These are phyloP conservation scores for Apeira syringaria DNA, from an alignment of 2,888 invertebrate genomes.

Conservation along the genomic window DNA sequence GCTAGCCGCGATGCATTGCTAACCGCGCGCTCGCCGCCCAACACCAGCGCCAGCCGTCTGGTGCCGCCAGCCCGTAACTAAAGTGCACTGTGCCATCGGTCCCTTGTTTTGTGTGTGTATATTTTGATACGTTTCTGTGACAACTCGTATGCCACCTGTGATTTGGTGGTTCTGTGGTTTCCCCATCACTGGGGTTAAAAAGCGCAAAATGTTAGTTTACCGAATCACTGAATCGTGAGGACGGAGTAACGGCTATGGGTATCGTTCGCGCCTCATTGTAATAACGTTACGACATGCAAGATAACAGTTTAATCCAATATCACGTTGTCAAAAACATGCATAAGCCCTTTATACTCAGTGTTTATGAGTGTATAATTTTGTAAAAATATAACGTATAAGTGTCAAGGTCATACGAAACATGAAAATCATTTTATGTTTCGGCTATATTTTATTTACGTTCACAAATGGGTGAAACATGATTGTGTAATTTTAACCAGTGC, in stretches of 20 bases:
- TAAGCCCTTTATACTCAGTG: slow-evolving; percentile 62
- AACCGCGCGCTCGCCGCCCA: slow-evolving; percentile 37
- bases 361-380: slow-evolving; percentile 42
- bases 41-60: slow-evolving; percentile 11
- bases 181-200: slow-evolving; percentile 33
- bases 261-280: slow-evolving; percentile 53
- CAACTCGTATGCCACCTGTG: slow-evolving; percentile 36
- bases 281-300: slow-evolving; percentile 64
- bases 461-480: slow-evolving; percentile 14
- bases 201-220: slow-evolving; percentile 53
- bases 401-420: slow-evolving; percentile 52
- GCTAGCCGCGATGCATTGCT: slow-evolving; percentile 70
- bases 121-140: slow-evolving; percentile 44
- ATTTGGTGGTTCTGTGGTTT: no score
- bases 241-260: slow-evolving; percentile 38
- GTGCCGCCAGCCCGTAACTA: slow-evolving; percentile 22
- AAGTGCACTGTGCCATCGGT: slow-evolving; percentile 65
- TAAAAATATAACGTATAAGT: slow-evolving; percentile 37
- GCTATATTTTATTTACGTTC: slow-evolving; percentile 24
- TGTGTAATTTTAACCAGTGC: no score
- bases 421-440: slow-evolving; percentile 39
- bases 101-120: slow-evolving; percentile 61
- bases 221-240: slow-evolving; percentile 56
- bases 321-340: slow-evolving; percentile 71
- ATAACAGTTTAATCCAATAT: slow-evolving; percentile 78